These are phyloP conservation scores for Boulengeromyrus knoepffleri DNA, from an alignment of 2,113 vertebrate species.

Conservation along the genomic window DNA sequence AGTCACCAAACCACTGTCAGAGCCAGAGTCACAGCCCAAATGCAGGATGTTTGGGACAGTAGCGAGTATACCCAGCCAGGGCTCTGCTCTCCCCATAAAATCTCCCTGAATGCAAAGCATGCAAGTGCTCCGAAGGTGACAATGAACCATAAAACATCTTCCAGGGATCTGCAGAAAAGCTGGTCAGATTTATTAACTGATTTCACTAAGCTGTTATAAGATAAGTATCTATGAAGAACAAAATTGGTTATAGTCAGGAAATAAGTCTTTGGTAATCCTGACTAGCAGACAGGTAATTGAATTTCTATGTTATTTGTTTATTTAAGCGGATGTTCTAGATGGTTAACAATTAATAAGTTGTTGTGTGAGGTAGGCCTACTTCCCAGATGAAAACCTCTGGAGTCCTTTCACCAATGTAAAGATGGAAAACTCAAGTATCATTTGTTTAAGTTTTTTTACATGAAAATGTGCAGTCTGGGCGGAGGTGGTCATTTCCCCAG, in stretches of 20 bases:
- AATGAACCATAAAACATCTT: background rate
- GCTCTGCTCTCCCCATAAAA: background rate
- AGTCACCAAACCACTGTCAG: background rate
- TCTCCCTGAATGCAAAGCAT: background rate
- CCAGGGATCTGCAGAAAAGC: background rate
- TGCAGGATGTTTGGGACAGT: background rate
- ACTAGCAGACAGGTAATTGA: background rate
- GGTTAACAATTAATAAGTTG: background rate
- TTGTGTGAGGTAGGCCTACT: background rate
- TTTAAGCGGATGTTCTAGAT: background rate
- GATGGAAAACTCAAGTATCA: background rate
- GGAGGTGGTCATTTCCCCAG: background rate
- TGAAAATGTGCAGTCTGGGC: background rate
- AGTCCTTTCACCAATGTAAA: background rate
- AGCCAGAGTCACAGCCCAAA: background rate
- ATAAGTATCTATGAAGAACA: background rate
- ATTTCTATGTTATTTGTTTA: background rate
- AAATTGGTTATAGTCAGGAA: background rate
- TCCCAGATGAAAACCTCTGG: background rate
- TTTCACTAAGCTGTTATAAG: background rate
- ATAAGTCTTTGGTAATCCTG: slow-evolving; percentile 1
- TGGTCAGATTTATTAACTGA: background rate
- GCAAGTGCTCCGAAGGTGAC: background rate
- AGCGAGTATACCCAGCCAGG: background rate
- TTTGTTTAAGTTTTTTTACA: background rate